phyloP scores from a whole-genome alignment of 2,113 vertebrate genomes.

The Ascaphus truei region DNA sequence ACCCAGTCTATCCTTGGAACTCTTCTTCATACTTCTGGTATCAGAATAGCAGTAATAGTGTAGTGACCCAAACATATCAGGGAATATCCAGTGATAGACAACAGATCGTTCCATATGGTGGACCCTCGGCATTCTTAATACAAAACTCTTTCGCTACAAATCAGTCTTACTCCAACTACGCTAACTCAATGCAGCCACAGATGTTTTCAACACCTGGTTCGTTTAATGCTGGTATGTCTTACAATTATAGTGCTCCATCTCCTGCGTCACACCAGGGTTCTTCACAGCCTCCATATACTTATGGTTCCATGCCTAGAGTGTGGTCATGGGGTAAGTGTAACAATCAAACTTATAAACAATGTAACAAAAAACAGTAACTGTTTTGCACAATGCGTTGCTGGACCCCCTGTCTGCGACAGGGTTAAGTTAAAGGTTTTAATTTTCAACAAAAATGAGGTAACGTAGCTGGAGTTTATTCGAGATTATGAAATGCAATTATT shows the following conservation, averaged over 20 bases:
- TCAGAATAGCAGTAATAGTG: not conserved
- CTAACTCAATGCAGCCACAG: not conserved
- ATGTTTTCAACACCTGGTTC: not conserved
- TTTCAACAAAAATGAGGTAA: no score
- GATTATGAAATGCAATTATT: no score
- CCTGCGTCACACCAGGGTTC: not conserved
- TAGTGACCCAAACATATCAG: not conserved
- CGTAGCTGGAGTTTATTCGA: no score
- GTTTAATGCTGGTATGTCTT: not conserved
- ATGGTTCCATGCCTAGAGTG: not conserved
- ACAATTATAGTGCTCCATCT: not conserved
- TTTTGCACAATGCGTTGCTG: no score
- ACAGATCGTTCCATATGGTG: not conserved
- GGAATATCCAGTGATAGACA: not conserved
- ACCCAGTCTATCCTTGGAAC: not conserved
- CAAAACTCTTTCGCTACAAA: slow-evolving; percentile 2
- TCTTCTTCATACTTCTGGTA: slow-evolving; percentile 4
- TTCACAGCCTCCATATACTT: not conserved
- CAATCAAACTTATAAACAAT: no score
- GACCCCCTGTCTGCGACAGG: no score
- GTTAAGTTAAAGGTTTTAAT: no score
- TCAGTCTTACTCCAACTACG: not conserved
- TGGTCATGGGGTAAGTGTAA: slow-evolving; percentile 30
- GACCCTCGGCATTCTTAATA: not conserved
- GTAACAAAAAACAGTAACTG: no score